These are phyloP conservation scores for Drosophila pegasa DNA, from an alignment of 2,888 invertebrate species.

Conservation along the genomic window DNA sequence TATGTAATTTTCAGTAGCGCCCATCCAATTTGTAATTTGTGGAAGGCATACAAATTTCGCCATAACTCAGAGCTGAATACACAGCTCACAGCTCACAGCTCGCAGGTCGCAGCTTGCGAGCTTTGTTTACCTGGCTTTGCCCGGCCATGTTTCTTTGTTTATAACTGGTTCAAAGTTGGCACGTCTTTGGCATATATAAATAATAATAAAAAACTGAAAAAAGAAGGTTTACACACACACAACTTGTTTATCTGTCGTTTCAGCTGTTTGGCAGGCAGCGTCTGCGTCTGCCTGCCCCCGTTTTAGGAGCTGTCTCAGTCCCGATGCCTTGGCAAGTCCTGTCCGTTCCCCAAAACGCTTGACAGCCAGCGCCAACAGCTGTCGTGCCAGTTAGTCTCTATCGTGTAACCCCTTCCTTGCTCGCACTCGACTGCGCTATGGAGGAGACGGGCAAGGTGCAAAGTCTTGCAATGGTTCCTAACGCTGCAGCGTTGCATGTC, in stretches of 20 bases:
- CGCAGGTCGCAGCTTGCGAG: slow-evolving; percentile 16
- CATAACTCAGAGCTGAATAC: slow-evolving; percentile 51
- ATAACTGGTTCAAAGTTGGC: slow-evolving; percentile 77
- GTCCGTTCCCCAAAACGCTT: slow-evolving; percentile 38
- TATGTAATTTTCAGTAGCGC: slow-evolving; percentile 49
- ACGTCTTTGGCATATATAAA: slow-evolving; percentile 73
- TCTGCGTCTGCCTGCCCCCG: slow-evolving; percentile 24
- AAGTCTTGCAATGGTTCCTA: slow-evolving; percentile 17
- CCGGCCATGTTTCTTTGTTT: slow-evolving; percentile 62
- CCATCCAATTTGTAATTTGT: slow-evolving; percentile 48
- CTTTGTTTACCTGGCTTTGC: slow-evolving; percentile 36
- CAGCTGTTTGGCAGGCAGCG: slow-evolving; percentile 58
- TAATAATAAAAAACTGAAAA: slow-evolving; percentile 20
- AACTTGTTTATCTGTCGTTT: slow-evolving; percentile 72
- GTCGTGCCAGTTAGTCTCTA: slow-evolving; percentile 62
- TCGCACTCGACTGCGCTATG: not conserved
- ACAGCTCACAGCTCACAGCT: slow-evolving; percentile 1
- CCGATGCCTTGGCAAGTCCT: slow-evolving; percentile 51
- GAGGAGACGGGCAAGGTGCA: not conserved
- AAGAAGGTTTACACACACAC: slow-evolving; percentile 17
- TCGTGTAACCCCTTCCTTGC: slow-evolving; percentile 32
- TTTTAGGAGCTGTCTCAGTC: slow-evolving; percentile 29
- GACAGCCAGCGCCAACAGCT: slow-evolving; percentile 70
- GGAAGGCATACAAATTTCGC: slow-evolving; percentile 71
- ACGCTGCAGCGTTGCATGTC: slow-evolving; percentile 30